Base-by-base conservation (phyloP, 2,113 vertebrate genomes). In the Bubalus kerabau region DNA sequence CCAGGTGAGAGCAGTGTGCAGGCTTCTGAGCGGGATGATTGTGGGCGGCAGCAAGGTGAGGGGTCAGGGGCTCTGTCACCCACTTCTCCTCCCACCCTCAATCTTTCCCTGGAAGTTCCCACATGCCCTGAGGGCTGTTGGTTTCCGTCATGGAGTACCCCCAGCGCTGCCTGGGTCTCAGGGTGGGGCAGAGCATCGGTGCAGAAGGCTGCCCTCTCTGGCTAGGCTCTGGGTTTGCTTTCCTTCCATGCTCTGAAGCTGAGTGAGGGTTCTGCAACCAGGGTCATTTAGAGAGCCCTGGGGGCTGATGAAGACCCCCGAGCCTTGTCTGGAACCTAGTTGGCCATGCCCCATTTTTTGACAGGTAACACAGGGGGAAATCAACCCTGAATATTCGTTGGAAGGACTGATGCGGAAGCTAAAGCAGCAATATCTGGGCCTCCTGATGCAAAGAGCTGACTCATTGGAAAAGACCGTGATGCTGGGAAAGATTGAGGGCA, bases 51-150 rank as follows among this genome's bases (percentile, higher is more conserved):
- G 32, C 4, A 0, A 21, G 8, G n/a, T 0, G 52, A 32, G n/a
- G 46, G 30, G 2, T 2, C 4, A 3, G 74, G 17, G 24, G 6
- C 5, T 16, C 19, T 14, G 2, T 23, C 19, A 71, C 10, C n/a
- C 10, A 36, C n/a, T 71, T 71, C 67, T 71, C 67, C n/a, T 71
- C 67, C n/a, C 6, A 2, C n/a, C 19, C n/a, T 71, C 67, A 40
- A 0, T 71, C n/a, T 71, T 71, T 71, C n/a, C 10, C n/a, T 1
- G 40, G 32, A n/a, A 3, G 32, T 10, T n/a, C 57, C 19, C 1
- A 11, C 0, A 0, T 17, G 26, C 46, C 1, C 5, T 0, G 1
- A n/a, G 46, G 16, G 9, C 40, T 3, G 0, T 6, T 3, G 56
- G 11, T 12, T 46, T 57, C 1, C 3, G 0, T 24, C 13, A 2